Base-by-base conservation (phyloP, 2,888 invertebrate genomes). In the Drosophila sordidula region DNA sequence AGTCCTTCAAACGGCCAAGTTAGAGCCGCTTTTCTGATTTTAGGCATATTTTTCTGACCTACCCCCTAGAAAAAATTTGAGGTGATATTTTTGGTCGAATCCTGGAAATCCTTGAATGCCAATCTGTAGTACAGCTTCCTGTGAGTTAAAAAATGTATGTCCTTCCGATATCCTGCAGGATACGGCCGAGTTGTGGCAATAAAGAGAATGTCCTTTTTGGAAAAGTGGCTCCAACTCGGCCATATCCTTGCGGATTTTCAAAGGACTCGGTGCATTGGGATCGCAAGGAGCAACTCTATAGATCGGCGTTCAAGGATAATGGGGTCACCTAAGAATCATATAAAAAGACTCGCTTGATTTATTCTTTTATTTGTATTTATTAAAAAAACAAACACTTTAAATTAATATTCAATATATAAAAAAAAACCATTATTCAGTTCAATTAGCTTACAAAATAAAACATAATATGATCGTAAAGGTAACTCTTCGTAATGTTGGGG, bases 391-490 rank as follows among this genome's bases (percentile, higher is more conserved):
- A 69, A 70, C 51, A 51, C 62, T 63, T 59, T 58, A 61, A 71
- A 50, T 44, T 44, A 62, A 56, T 34, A 34, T 62, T 52, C 26
- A 52, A 61, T 68, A 80, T 69, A 71, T 67, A 64, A 64, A 73
- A 75, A 75, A 75, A 81, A 81, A 70, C 64, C 66, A 79, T 69
- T 61, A 50, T 78, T 87, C 87, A 86, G 88, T 85, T 87, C 87
- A 75, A 77, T 77, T 78, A 79, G 73, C 85, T 85, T 85, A 85
- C 9, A 49, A 63, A 75, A 64, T 73, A 67, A 72, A 68, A 67
- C 41, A 71, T 59, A 65, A 59, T 51, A 38, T 49, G 16, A 51
- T 46, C 12, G 46, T 51, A 61, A 62, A 39, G 16, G 26, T 22
- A 44, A 44, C 54, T 36, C 54, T 52, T 52, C 54, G 41, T 51